Evolutionary conservation across 2,113 vertebrate genomes (phyloP).

Genomic region (Erpornis zantholeuca): DNA sequence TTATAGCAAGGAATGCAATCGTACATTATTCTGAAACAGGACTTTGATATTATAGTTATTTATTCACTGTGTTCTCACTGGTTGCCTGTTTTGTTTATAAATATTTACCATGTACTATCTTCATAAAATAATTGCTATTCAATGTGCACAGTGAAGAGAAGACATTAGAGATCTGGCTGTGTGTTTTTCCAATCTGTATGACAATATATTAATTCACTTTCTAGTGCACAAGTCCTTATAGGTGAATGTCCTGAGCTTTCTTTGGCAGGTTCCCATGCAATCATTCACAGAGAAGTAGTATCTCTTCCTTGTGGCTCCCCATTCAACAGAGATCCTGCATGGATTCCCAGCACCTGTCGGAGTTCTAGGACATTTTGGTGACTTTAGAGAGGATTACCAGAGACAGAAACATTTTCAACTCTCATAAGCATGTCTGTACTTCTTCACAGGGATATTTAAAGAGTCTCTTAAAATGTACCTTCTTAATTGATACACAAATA

Average conservation of each 20-base stretch:
- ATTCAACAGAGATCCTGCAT: background rate
- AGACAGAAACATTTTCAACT: background rate
- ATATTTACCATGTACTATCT: constrained; percentile 69
- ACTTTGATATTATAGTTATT: constrained; percentile 56
- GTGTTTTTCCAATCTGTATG: constrained; percentile 47
- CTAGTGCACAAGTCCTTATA: constrained; percentile 36
- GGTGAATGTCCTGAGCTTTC: background rate
- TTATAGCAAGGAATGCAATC: constrained; percentile 42
- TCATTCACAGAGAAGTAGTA: background rate
- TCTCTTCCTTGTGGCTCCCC: background rate
- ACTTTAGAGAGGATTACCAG: background rate
- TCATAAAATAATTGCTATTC: constrained; percentile 72
- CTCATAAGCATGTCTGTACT: background rate
- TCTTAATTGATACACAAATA: background rate
- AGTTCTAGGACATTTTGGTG: background rate
- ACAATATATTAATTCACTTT: constrained; percentile 69
- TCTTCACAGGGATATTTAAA: background rate
- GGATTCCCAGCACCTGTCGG: background rate
- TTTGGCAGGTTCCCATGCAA: constrained; percentile 7
- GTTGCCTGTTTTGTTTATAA: constrained; percentile 69
- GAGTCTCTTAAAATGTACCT: background rate
- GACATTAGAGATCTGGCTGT: constrained; percentile 28
- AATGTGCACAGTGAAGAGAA: constrained; percentile 43
- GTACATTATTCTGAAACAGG: constrained; percentile 50
- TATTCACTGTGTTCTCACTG: constrained; percentile 60